A percentile compares a stretch with the other conserved stretches of the same genome.
Conservation (phyloP, 2,113 vertebrate species). For the Leucosticte australis region DNA sequence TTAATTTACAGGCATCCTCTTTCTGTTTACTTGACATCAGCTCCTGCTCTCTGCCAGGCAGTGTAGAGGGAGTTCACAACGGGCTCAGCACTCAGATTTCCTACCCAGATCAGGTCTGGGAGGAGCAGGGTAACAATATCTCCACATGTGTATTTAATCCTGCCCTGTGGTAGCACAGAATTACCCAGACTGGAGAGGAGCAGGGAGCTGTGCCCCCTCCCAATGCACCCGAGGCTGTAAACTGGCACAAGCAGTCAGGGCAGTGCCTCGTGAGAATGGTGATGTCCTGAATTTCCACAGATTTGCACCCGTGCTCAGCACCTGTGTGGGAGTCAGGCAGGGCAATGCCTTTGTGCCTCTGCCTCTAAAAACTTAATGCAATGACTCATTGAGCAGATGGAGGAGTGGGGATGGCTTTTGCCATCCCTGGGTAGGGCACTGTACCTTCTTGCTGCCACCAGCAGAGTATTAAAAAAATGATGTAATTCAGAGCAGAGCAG, state of each 20-base stretch:
- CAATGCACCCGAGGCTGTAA: rapidly evolving
- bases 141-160: not conserved
- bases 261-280: rapidly evolving
- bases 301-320: not conserved
- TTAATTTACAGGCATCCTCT: constrained; percentile 25
- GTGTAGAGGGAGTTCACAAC: not conserved
- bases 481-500: not conserved
- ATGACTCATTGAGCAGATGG: not conserved
- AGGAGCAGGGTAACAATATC: not conserved
- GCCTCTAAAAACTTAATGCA: not conserved
- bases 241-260: not conserved
- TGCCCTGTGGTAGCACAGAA: not conserved
- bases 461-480: not conserved
- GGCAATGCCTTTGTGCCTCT: not conserved
- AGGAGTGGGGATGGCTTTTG: not conserved
- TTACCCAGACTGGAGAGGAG: not conserved
- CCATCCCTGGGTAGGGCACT: not conserved
- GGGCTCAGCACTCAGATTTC: not conserved
- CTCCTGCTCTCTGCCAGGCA: not conserved
- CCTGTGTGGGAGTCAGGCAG: not conserved
- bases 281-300: not conserved
- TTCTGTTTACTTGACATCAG: constrained; percentile 14
- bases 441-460: not conserved
- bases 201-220: not conserved
- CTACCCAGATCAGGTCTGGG: not conserved